Percentiles rank a stretch among this genome's conserved stretches.
phyloP scores from a whole-genome alignment of 2,888 invertebrate species.

The Amblyjoppa proteus region DNA sequence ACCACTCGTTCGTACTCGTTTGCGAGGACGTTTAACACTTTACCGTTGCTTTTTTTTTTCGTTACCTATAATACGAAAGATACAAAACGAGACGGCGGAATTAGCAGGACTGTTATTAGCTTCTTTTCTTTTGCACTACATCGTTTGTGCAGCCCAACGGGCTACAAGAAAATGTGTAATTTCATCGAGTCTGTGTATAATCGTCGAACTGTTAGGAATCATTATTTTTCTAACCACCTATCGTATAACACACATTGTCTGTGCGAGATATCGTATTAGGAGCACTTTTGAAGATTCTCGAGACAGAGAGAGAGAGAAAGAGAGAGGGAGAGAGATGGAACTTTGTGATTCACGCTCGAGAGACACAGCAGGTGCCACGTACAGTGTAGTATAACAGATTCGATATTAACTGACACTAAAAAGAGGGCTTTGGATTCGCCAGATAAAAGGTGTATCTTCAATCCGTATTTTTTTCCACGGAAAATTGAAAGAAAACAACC shows the following conservation, averaged over 20 bases:
- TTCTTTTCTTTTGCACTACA: conserved; percentile 5
- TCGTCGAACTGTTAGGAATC: conserved; percentile 17
- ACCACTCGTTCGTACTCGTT: conserved; percentile 2
- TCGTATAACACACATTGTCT: neutral
- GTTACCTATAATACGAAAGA: neutral
- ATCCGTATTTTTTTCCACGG: neutral
- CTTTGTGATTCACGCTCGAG: conserved; percentile 45
- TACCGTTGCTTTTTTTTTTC: conserved; percentile 17
- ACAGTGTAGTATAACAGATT: conserved; percentile 8
- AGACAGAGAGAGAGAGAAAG: neutral
- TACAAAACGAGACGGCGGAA: neutral
- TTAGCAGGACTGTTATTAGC: neutral
- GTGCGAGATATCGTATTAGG: conserved; percentile 18
- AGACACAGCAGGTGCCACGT: conserved; percentile 35
- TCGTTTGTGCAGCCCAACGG: conserved; percentile 14
- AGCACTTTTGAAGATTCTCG: conserved; percentile 51
- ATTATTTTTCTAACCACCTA: conserved; percentile 12
- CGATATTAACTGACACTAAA: neutral
- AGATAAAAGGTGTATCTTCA: conserved; percentile 1
- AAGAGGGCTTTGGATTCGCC: neutral
- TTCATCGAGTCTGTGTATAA: conserved; percentile 2
- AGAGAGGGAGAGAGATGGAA: neutral
- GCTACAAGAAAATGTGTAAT: conserved; percentile 24
- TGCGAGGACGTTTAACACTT: neutral
- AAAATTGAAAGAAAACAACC: neutral